phyloP scores from a whole-genome alignment of 1,140 invertebrate species.

The Formica selysi region DNA sequence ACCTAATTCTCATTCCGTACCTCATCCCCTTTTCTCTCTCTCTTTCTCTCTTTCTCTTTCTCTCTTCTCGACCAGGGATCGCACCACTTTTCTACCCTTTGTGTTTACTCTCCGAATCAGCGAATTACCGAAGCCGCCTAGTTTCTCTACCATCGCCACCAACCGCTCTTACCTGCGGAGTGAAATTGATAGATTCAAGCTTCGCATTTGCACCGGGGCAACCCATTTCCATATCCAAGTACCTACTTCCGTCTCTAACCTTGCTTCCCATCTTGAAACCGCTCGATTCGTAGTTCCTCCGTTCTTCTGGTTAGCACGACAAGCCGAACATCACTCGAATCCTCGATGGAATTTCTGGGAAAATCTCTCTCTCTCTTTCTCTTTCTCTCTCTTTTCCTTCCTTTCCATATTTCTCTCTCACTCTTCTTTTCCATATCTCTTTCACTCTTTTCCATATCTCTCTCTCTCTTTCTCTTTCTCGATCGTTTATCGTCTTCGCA shows the following conservation, averaged over 20 bases:
- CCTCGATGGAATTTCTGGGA: constrained; percentile 70
- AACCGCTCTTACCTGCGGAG: constrained; percentile 71
- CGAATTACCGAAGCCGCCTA: constrained; percentile 79
- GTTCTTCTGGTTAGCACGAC: constrained; percentile 77
- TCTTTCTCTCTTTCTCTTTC: neutral
- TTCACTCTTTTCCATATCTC: too few relatives aligned
- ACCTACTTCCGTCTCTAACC: constrained; percentile 76
- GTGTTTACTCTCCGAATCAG: constrained; percentile 83
- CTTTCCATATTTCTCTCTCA: too few relatives aligned
- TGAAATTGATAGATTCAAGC: constrained; percentile 85
- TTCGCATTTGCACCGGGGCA: constrained; percentile 77
- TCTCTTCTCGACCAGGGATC: constrained; percentile 14
- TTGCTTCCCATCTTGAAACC: constrained; percentile 61
- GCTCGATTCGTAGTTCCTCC: constrained; percentile 62
- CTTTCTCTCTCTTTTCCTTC: neutral
- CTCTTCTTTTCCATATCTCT: neutral
- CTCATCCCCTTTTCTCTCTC: neutral
- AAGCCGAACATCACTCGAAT: constrained; percentile 78
- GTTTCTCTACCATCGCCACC: constrained; percentile 51
- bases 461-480: constrained; percentile 20
- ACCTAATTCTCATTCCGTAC: neutral
- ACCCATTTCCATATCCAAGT: constrained; percentile 82
- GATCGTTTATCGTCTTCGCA: constrained; percentile 72
- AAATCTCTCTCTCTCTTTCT: constrained; percentile 59
- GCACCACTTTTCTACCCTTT: constrained; percentile 74